phyloP scores from a whole-genome alignment of 2,888 invertebrate genomes.

The Calameuta filiformis region DNA sequence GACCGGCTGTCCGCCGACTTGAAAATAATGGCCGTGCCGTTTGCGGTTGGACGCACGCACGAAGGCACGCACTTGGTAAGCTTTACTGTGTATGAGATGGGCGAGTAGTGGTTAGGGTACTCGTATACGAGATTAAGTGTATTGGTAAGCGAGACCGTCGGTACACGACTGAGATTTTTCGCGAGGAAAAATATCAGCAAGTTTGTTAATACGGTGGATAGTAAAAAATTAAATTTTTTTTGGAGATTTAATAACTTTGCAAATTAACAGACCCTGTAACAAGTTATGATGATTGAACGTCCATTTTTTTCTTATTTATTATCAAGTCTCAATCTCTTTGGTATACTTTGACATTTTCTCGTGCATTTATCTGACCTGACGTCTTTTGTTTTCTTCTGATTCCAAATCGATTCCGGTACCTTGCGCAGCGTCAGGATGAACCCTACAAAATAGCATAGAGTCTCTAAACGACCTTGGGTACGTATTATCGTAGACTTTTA shows the following conservation, averaged over 20 bases:
- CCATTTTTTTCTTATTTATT: background rate
- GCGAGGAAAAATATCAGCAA: background rate
- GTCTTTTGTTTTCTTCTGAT: background rate
- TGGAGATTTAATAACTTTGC: background rate
- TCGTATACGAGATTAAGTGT: background rate
- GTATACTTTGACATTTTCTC: background rate
- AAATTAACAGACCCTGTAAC: background rate
- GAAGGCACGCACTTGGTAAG: slow-evolving; percentile 18
- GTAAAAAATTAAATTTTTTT: background rate
- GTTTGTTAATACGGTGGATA: background rate
- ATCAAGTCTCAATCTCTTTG: background rate
- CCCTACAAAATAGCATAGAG: background rate
- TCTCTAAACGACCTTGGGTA: background rate
- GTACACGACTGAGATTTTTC: background rate
- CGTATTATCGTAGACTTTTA: background rate
- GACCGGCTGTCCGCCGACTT: slow-evolving; percentile 18
- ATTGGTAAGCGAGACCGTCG: background rate
- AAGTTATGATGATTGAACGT: background rate
- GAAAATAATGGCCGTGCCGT: slow-evolving; percentile 49
- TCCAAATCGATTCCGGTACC: background rate
- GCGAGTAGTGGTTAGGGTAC: background rate
- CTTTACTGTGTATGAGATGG: background rate
- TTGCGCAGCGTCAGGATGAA: background rate
- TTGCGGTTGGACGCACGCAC: slow-evolving; percentile 16
- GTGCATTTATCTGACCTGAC: background rate